These are phyloP conservation scores for Onychomys leucogaster DNA, from an alignment of 2,797 vertebrate genomes.

Conservation along the genomic window DNA sequence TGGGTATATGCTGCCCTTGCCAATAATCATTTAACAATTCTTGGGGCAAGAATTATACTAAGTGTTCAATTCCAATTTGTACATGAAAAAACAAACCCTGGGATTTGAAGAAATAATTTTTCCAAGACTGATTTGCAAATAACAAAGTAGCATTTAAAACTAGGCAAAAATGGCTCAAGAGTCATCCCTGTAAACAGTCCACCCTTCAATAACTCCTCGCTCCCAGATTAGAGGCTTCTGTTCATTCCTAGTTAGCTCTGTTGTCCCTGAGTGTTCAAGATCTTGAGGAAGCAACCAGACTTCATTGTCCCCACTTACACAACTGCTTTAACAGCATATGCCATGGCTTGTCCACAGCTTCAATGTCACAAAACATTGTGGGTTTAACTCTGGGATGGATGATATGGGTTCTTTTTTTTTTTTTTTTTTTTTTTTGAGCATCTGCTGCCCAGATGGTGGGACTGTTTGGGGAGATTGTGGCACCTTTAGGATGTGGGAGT, in stretches of 20 bases:
- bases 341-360: background rate
- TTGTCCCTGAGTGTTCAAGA: background rate
- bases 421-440: background rate
- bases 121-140: conserved; percentile 1
- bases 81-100: background rate
- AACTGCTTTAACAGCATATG: background rate
- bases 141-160: background rate
- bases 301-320: background rate
- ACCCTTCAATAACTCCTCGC: background rate
- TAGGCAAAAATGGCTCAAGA: background rate
- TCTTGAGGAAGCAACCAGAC: background rate
- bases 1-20: background rate
- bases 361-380: background rate
- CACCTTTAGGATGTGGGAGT: background rate
- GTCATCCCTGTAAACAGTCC: background rate
- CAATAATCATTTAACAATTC: background rate
- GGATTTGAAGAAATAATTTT: conserved; percentile 1
- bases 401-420: too few species aligned
- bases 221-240: background rate
- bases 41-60: background rate
- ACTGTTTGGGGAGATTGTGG: background rate
- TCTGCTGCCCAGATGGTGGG: background rate
- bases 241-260: background rate
- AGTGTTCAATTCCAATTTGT: background rate
- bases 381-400: background rate